Base-by-base conservation (phyloP, 2,797 vertebrate species). In the Peromyscus nudipes region DNA sequence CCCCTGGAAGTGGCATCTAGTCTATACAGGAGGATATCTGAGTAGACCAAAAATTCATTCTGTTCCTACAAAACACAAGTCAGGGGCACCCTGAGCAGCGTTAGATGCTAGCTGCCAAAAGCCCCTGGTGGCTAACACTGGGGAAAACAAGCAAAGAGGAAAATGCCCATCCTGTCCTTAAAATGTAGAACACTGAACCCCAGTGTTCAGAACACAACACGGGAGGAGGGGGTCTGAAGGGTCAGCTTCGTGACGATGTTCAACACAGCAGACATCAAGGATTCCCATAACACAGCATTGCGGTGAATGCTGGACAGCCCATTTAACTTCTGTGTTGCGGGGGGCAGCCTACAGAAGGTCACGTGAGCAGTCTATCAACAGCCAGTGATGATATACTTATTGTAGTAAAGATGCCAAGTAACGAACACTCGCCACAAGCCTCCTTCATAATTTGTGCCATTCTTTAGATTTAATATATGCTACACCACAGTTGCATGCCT, bases 241-340 rank as follows among this genome's bases (percentile, higher is more conserved):
- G 64, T n/a, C 60, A 21, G 85, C 77, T 57, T 25, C 12, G 3
- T 2, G 1, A 55, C 19, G 16, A 14, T 4, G 46, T 34, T 69
- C 10, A 79, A 91, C 77, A 86, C 27, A 65, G 27, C 73, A 82
- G 21, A n/a, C 2, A 25, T 10, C 73, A 40, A 55, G 23, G 81
- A 67, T 14, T n/a, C 31, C 14, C 71, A 31, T 1, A 43, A 46
- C 14, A 60, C 0, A 0, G 77, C 40, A 0, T 12, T 12, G 21
- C 43, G 23, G 9, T 34, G 34, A 17, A 52, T 6, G 7, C 83
- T 14, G 0, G 0, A 0, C 3, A 31, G 23, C 21, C 14, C 14
- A 0, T 21, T 5, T 7, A 31, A 14, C 11, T 7, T 27, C 62
- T 27, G 43, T 37, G 6, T 0, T 0, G 0, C 4, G 25, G 19